Conservation (phyloP, 2,797 vertebrate species). For the Sebastes nivosus region DNA sequence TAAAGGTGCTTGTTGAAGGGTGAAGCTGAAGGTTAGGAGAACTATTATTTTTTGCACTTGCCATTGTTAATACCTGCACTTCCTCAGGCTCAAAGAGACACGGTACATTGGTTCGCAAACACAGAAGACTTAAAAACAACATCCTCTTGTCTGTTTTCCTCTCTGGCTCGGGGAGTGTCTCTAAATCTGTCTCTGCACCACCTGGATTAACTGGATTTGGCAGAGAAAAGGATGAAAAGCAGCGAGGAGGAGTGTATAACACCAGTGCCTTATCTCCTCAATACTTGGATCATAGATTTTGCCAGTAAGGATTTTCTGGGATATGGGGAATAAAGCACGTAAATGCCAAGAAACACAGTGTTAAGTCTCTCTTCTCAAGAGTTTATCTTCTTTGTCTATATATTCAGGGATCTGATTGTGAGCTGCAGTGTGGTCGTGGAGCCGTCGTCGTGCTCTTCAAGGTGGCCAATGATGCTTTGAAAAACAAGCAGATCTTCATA, state of each 20-base stretch:
- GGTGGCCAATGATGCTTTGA: constrained; percentile 75
- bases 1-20: constrained; percentile 67
- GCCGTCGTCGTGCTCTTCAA: constrained; percentile 56
- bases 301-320: not conserved
- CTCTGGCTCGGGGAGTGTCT: constrained; percentile 22
- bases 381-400: constrained; percentile 29
- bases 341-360: not conserved
- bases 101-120: constrained; percentile 71
- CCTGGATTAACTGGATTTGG: constrained; percentile 71
- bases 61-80: constrained; percentile 72
- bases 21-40: constrained; percentile 67
- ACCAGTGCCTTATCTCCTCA: constrained; percentile 8
- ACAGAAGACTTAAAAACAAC: constrained; percentile 50
- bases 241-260: constrained; percentile 5
- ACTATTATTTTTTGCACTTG: constrained; percentile 64
- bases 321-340: constrained; percentile 2
- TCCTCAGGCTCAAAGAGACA: constrained; percentile 61
- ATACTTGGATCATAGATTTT: not conserved
- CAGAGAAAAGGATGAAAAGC: constrained; percentile 30
- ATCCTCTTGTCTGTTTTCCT: constrained; percentile 35
- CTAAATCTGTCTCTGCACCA: constrained; percentile 22
- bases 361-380: not conserved
- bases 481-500: constrained; percentile 75
- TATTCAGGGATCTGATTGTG: constrained; percentile 45
- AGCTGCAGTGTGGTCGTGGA: constrained; percentile 55